Evolutionary conservation across 1,140 invertebrate species (phyloP).

Genomic region (Hyles euphorbiae): DNA sequence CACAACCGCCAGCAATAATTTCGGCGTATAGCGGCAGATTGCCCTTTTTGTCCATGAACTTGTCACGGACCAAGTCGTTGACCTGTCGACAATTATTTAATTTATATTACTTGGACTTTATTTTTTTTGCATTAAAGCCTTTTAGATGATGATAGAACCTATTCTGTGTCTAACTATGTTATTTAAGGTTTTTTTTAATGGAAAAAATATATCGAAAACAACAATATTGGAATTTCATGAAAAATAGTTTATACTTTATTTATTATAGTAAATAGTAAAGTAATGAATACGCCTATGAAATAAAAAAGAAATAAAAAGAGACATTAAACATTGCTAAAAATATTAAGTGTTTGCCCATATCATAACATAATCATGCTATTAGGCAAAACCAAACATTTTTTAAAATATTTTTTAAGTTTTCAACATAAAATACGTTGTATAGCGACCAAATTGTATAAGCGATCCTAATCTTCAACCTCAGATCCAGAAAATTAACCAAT

Average conservation of each 20-base stretch:
- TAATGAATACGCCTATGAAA: neutral
- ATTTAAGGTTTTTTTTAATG: too few relatives aligned
- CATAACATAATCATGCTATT: too few relatives aligned
- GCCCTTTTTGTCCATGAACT: constrained; percentile 93
- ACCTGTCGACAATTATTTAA: constrained; percentile 73
- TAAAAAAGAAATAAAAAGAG: neutral
- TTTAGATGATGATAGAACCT: neutral
- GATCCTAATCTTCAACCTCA: too few relatives aligned
- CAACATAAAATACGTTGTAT: too few relatives aligned
- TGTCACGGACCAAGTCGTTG: constrained; percentile 97
- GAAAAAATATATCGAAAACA: too few relatives aligned
- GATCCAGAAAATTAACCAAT: too few relatives aligned
- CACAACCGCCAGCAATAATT: constrained; percentile 94
- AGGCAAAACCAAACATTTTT: too few relatives aligned
- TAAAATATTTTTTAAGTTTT: too few relatives aligned
- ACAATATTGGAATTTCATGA: neutral
- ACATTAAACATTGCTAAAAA: neutral
- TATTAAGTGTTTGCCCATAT: too few relatives aligned
- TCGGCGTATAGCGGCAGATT: constrained; percentile 90
- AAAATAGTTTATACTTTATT: neutral
- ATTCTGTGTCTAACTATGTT: too few relatives aligned
- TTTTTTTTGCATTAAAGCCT: neutral
- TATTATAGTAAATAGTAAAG: neutral
- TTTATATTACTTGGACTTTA: neutral
- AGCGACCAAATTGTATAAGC: too few relatives aligned